Base-by-base conservation (phyloP, 2,797 vertebrate genomes). In the Falco peregrinus region DNA sequence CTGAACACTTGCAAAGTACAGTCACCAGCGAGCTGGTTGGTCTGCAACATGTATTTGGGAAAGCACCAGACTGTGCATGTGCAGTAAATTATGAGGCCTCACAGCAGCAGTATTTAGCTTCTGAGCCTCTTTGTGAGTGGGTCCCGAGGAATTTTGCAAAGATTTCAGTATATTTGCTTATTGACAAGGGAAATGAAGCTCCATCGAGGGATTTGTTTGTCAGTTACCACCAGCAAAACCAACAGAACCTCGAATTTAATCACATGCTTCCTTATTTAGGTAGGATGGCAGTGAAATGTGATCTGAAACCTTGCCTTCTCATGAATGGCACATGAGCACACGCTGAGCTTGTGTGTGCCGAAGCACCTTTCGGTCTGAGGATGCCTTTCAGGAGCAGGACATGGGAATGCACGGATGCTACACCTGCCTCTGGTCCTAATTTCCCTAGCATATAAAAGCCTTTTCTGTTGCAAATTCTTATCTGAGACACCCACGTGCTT, bases 401-500 rank as follows among this genome's bases (percentile, higher is more conserved):
- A 37, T 3, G 1, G 24, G 64, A 73, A 11, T 3, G 0, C 15
- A 10, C 6, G 11, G 24, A n/a, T 84, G 21, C 29, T 47, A 22
- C 33, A 22, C 25, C 8, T 90, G 17, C 31, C 16, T 53, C 35
- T 63, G 22, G 16, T 24, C 25, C 28, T 70, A 7, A 51, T 69
- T 89, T 76, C 28, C 16, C 22, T 74, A 9, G 18, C 1, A 0
- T 12, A 74, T 29, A 29, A 65, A 63, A 76, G 7, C 14, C 17
- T 50, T 78, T 78, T 35, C 25, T 33, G 2, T 59, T 64, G 22
- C 54, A 70, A 5, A 39, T 57, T 65, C 31, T 68, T 16, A 64
- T 37, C 16, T 60, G 21, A 9, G 18, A 78, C 73, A 59, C n/a
- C n/a, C 28, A 37, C 0, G 0, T 56, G 26, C 12, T 48, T 79